These are phyloP conservation scores for Arnoldichthys spilopterus DNA, from an alignment of 2,797 vertebrate genomes.

Conservation along the genomic window DNA sequence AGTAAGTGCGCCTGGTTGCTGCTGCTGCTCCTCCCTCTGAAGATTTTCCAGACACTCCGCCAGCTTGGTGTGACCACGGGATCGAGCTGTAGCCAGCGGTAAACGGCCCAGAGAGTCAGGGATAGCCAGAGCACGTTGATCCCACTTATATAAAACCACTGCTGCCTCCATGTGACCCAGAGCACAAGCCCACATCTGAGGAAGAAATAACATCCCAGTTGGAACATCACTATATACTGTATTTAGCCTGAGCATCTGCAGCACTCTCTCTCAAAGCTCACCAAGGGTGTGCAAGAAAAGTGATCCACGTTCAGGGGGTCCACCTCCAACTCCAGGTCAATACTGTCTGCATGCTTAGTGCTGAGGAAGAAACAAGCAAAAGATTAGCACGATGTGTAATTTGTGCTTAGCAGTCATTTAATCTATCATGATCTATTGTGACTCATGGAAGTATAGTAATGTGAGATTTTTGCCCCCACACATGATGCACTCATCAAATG, in stretches of 20 bases:
- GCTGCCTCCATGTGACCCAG: constrained; percentile 94
- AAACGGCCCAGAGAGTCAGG: constrained; percentile 95
- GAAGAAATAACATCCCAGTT: constrained; percentile 26
- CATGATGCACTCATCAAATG: not conserved
- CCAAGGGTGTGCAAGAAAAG: constrained; percentile 98
- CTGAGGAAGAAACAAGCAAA: constrained; percentile 69
- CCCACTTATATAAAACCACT: constrained; percentile 95
- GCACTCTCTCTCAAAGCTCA: constrained; percentile 68
- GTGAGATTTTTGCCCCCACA: not conserved
- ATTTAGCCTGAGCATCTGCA: constrained; percentile 2
- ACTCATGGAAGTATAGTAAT: too few relatives aligned
- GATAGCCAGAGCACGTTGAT: constrained; percentile 92
- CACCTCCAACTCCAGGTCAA: constrained; percentile 96
- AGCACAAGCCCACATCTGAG: constrained; percentile 97
- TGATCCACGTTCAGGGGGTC: constrained; percentile 98
- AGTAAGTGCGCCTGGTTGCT: constrained; percentile 51
- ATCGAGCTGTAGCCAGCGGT: constrained; percentile 92
- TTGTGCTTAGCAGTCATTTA: too few relatives aligned
- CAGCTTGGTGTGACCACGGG: constrained; percentile 92
- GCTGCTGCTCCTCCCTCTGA: constrained; percentile 83
- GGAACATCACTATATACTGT: not conserved
- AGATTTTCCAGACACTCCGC: constrained; percentile 95
- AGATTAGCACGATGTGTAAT: not conserved
- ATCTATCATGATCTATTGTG: too few relatives aligned
- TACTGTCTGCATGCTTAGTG: constrained; percentile 95